phyloP scores from a whole-genome alignment of 2,113 vertebrate genomes.

The Myocastor coypus region DNA sequence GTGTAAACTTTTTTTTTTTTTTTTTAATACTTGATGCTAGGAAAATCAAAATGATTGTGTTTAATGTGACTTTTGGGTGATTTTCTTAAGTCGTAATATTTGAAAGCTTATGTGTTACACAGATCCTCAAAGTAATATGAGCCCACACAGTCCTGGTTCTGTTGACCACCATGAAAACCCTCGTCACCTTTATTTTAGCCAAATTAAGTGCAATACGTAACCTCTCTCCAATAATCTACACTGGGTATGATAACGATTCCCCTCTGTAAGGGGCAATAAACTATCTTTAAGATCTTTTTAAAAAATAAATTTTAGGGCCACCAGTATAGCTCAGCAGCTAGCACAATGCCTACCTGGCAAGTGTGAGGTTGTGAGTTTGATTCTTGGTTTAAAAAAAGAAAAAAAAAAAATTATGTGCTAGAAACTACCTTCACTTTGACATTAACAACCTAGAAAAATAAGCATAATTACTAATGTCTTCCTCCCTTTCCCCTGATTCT shows the following conservation, averaged over 20 bases:
- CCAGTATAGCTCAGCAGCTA: too few relatives aligned
- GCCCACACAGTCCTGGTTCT: not conserved
- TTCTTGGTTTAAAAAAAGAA: not conserved
- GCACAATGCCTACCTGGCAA: too few relatives aligned
- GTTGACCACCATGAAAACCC: not conserved
- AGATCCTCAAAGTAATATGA: not conserved
- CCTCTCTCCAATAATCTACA: not conserved
- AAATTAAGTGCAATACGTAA: not conserved
- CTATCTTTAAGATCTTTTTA: conserved; percentile 34
- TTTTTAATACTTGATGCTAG: conserved; percentile 6
- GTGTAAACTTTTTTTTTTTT: too few relatives aligned
- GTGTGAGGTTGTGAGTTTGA: too few relatives aligned
- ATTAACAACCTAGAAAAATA: conserved; percentile 54
- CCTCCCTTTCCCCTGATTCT: not conserved
- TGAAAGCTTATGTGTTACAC: not conserved
- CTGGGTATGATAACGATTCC: conserved; percentile 20
- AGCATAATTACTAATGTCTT: conserved; percentile 34
- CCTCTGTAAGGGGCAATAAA: not conserved
- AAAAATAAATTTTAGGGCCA: conserved; percentile 53
- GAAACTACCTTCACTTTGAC: conserved; percentile 66
- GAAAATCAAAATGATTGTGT: not conserved
- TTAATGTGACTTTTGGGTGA: not conserved
- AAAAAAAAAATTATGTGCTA: conserved; percentile 50
- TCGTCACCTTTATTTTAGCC: not conserved
- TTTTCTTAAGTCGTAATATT: conserved; percentile 47